Conservation (phyloP, 2,113 vertebrate species). For the Dunckerocampus dactyliophorus region DNA sequence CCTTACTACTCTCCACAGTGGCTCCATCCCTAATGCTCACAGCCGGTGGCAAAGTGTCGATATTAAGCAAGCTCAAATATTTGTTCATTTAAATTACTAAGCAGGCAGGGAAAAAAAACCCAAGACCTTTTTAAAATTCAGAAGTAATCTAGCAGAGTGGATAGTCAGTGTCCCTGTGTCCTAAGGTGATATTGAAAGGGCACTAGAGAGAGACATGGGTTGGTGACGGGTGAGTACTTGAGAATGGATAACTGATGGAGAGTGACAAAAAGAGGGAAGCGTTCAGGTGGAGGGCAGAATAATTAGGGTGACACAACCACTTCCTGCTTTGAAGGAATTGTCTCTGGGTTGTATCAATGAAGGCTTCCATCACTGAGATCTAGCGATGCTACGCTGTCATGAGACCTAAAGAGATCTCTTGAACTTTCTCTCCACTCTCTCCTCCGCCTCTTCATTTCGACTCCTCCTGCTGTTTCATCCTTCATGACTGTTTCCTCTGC, state of each 20-base stretch:
- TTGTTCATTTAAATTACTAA: slow-evolving; percentile 36
- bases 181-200: slow-evolving; percentile 64
- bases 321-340: slow-evolving; percentile 29
- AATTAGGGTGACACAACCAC: slow-evolving; percentile 37
- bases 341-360: slow-evolving; percentile 37
- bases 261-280: slow-evolving; percentile 28
- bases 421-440: slow-evolving; percentile 3
- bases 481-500: slow-evolving; percentile 3
- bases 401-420: slow-evolving; percentile 33
- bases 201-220: slow-evolving; percentile 43
- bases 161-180: slow-evolving; percentile 54
- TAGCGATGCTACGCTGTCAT: slow-evolving; percentile 29
- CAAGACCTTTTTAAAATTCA: slow-evolving; percentile 75
- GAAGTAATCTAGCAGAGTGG: slow-evolving; percentile 48
- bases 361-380: slow-evolving; percentile 38
- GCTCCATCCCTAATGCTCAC: not conserved
- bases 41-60: slow-evolving; percentile 4
- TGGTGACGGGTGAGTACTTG: slow-evolving; percentile 24
- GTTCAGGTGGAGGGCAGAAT: slow-evolving; percentile 34
- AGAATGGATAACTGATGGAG: slow-evolving; percentile 31
- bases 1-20: not conserved
- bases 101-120: slow-evolving; percentile 21
- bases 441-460: not conserved
- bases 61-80: slow-evolving; percentile 18
- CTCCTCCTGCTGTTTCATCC: slow-evolving; percentile 11